These are phyloP conservation scores for Habropoda laboriosa DNA, from an alignment of 1,140 invertebrate species.

Conservation along the genomic window DNA sequence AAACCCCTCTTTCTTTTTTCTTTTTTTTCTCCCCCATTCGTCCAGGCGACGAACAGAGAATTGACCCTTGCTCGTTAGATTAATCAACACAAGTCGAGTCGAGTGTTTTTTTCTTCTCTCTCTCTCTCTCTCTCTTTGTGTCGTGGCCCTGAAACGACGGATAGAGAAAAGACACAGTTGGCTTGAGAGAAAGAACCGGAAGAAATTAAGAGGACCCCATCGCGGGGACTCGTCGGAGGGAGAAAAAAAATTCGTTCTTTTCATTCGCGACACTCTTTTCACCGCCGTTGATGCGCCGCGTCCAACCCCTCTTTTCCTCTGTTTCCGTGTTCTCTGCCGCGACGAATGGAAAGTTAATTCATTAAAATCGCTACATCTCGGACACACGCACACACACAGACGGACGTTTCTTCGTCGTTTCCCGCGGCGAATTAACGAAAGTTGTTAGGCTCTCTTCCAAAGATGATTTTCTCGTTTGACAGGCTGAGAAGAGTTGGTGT, in stretches of 20 bases:
- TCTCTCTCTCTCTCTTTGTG: too few relatives aligned
- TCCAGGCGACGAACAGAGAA: conserved; percentile 18
- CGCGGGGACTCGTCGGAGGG: too few relatives aligned
- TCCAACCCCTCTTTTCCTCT: neutral
- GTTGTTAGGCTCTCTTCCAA: too few relatives aligned
- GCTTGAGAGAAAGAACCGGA: conserved; percentile 54
- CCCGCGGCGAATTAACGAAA: neutral
- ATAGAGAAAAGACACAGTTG: too few relatives aligned
- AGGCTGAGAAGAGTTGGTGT: too few relatives aligned
- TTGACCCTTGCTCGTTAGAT: conserved; percentile 42
- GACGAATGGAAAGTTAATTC: conserved; percentile 56
- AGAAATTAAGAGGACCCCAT: conserved; percentile 58
- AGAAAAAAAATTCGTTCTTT: conserved; percentile 58
- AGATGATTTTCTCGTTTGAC: too few relatives aligned
- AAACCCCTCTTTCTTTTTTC: too few relatives aligned
- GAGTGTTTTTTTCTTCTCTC: too few relatives aligned
- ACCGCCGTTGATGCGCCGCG: conserved; percentile 41
- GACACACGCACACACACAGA: too few relatives aligned
- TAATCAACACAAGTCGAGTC: conserved; percentile 32
- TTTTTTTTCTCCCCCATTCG: too few relatives aligned
- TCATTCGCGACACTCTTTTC: conserved; percentile 60
- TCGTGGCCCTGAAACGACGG: too few relatives aligned
- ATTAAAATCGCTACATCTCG: conserved; percentile 27
- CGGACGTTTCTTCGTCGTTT: neutral
- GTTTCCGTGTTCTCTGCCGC: neutral